Conservation (phyloP, 2,888 invertebrate genomes). For the Drosophila birchii region DNA sequence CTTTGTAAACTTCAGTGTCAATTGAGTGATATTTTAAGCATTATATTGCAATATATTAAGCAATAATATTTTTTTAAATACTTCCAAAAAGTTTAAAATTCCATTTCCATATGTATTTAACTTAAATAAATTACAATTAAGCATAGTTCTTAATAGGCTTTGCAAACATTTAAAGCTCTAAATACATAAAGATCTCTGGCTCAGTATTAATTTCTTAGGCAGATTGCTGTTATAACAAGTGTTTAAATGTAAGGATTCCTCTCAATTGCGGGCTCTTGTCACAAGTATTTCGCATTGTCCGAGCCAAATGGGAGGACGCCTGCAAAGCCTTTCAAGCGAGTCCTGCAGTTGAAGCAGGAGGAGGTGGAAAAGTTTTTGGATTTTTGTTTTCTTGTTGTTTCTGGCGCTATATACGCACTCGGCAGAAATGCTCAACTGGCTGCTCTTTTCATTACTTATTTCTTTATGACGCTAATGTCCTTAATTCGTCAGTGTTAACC, state of each 20-base stretch:
- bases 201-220: not conserved
- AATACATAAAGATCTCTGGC: not conserved
- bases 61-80: not conserved
- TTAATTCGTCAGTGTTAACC: conserved; percentile 81
- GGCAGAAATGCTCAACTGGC: conserved; percentile 65
- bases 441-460: conserved; percentile 79
- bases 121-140: not conserved
- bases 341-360: conserved; percentile 49
- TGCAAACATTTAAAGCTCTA: not conserved
- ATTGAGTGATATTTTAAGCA: not conserved
- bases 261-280: conserved; percentile 1
- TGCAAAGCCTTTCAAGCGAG: conserved; percentile 55
- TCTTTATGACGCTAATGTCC: conserved; percentile 81
- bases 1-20: not conserved
- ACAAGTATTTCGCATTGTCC: conserved; percentile 2
- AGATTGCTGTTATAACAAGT: not conserved
- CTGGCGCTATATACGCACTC: conserved; percentile 68
- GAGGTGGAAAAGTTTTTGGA: conserved; percentile 21
- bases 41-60: too few species aligned
- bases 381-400: conserved; percentile 38
- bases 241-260: conserved; percentile 1
- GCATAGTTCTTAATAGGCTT: not conserved
- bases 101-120: not conserved
- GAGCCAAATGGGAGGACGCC: not conserved
- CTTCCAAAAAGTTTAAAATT: not conserved